A percentile compares a stretch with the other conserved stretches of the same genome.
phyloP scores from a whole-genome alignment of 2,797 vertebrate species.

The Sebastes hubbsi region DNA sequence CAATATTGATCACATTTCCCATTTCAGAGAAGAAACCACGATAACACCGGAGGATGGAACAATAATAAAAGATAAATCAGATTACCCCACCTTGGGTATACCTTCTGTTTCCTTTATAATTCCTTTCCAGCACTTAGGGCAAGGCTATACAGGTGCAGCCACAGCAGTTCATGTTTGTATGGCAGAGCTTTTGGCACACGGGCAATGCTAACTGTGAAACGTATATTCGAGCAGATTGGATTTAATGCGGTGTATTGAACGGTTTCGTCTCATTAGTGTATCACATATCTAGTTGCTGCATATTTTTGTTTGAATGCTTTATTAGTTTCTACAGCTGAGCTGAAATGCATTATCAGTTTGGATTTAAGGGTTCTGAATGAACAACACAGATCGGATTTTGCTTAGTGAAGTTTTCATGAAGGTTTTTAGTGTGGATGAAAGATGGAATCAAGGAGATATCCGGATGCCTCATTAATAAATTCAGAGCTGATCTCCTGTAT shows the following conservation, averaged over 20 bases:
- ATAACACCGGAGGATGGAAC: conserved; percentile 72
- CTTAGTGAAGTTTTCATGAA: conserved; percentile 20
- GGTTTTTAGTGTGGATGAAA: conserved; percentile 10
- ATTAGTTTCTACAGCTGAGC: neutral
- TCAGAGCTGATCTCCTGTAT: conserved; percentile 1
- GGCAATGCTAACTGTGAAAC: neutral
- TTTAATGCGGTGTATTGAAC: neutral
- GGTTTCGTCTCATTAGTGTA: conserved; percentile 3
- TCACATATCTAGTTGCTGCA: neutral
- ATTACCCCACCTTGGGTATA: conserved; percentile 70
- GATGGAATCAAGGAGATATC: conserved; percentile 10
- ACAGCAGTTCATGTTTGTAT: neutral
- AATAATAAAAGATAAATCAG: conserved; percentile 82
- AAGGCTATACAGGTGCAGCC: conserved; percentile 29
- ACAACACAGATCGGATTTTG: conserved; percentile 20
- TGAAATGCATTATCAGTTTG: neutral
- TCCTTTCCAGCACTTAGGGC: conserved; percentile 52
- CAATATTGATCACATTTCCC: conserved; percentile 86
- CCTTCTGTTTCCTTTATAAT: conserved; percentile 66
- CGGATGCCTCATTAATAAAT: conserved; percentile 15
- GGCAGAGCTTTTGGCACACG: neutral
- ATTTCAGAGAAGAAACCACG: conserved; percentile 72
- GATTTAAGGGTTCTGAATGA: conserved; percentile 36
- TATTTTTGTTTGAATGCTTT: conserved; percentile 1
- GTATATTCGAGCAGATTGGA: neutral